Evolutionary conservation across 2,797 vertebrate species (phyloP).

Genomic region (Yasuhikotakia modesta): DNA sequence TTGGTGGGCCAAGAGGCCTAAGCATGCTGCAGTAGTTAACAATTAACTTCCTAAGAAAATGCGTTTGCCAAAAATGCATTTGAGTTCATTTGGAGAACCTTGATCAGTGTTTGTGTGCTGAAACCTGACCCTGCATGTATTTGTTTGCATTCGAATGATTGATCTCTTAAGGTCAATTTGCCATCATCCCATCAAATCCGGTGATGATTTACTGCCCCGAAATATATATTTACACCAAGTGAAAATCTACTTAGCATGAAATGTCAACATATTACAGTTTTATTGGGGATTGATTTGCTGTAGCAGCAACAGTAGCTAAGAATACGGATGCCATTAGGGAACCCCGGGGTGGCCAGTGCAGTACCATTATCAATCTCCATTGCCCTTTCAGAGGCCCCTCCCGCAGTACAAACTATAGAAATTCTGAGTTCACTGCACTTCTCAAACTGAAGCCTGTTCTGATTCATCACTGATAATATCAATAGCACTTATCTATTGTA

Average conservation of each 20-base stretch:
- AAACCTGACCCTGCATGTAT: not conserved
- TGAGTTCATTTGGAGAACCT: slow-evolving; percentile 36
- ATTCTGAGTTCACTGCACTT: slow-evolving; percentile 33
- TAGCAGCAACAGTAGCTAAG: slow-evolving; percentile 40
- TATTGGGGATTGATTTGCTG: slow-evolving; percentile 59
- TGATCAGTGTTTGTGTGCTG: slow-evolving; percentile 17
- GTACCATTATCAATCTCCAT: slow-evolving; percentile 52
- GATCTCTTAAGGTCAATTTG: slow-evolving; percentile 14
- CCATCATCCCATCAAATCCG: slow-evolving; percentile 30
- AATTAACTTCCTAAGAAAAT: slow-evolving; percentile 14
- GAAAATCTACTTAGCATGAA: slow-evolving; percentile 57
- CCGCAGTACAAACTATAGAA: slow-evolving; percentile 27
- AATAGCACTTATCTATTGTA: slow-evolving; percentile 40
- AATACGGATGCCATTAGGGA: slow-evolving; percentile 44
- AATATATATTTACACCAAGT: slow-evolving; percentile 50
- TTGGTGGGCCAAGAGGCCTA: slow-evolving; percentile 1
- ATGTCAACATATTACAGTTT: slow-evolving; percentile 59
- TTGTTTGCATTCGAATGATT: slow-evolving; percentile 1
- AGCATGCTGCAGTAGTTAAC: slow-evolving; percentile 13
- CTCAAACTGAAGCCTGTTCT: slow-evolving; percentile 26
- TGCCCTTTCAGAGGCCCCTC: slow-evolving; percentile 38
- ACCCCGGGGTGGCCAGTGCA: slow-evolving; percentile 39
- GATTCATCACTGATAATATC: slow-evolving; percentile 41
- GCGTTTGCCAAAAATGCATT: no score
- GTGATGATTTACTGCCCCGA: slow-evolving; percentile 49